phyloP scores from a whole-genome alignment of 1,140 invertebrate species.

The Agraylea sexmaculata region DNA sequence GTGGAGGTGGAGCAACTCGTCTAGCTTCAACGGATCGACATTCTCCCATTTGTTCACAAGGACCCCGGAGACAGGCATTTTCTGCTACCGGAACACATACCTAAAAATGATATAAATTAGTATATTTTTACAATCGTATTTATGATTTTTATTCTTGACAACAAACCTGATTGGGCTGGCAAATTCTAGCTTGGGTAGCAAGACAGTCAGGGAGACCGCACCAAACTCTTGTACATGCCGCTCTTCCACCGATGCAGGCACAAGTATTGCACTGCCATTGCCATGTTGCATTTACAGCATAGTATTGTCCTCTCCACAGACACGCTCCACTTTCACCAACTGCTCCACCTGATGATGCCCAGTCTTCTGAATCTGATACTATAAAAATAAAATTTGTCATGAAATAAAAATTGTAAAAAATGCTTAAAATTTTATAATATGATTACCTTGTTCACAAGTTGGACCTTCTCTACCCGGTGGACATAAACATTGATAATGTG shows the following conservation, averaged over 20 bases:
- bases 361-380: constrained; percentile 16
- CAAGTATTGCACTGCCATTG: constrained; percentile 67
- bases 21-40: constrained; percentile 64
- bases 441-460: constrained; percentile 48
- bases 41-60: constrained; percentile 69
- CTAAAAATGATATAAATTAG: constrained; percentile 25
- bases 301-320: constrained; percentile 43
- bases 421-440: background rate
- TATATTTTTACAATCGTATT: background rate
- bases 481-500: constrained; percentile 72
- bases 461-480: constrained; percentile 59
- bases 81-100: constrained; percentile 65
- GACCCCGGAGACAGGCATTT: constrained; percentile 63
- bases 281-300: constrained; percentile 52
- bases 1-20: constrained; percentile 59
- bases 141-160: constrained; percentile 8
- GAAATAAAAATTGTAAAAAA: background rate
- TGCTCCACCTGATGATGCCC: constrained; percentile 7
- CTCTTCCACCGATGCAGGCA: constrained; percentile 58
- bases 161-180: constrained; percentile 47
- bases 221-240: constrained; percentile 75
- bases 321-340: constrained; percentile 32
- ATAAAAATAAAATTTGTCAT: background rate
- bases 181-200: constrained; percentile 37
- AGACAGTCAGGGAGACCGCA: constrained; percentile 72